Evolutionary conservation across 92 coral and sea anemone species (phyloP).

Genomic region (Umimayanthus kanabou): DNA sequence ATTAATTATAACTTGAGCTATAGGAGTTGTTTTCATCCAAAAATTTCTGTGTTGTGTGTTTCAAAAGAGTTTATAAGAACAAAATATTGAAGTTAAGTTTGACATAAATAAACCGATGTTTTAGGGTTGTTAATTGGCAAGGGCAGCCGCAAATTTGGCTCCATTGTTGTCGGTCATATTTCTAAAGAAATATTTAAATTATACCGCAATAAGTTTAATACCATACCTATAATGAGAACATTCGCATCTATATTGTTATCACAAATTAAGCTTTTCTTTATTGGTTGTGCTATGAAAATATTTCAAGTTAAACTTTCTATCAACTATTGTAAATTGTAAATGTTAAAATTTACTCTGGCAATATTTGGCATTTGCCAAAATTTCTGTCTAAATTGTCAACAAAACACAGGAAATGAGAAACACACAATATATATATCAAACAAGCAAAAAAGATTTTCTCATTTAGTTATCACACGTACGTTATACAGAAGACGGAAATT

Average conservation of each 20-base stretch:
- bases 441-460: background rate
- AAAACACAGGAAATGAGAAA: slow-evolving; percentile 14
- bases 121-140: background rate
- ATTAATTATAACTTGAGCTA: too few species aligned
- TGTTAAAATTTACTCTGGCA: background rate
- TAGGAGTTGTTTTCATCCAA: background rate
- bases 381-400: slow-evolving; percentile 15
- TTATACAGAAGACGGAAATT: background rate
- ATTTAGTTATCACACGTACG: background rate
- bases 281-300: background rate
- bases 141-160: background rate
- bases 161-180: background rate
- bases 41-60: too few species aligned
- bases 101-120: background rate
- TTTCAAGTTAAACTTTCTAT: background rate
- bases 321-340: background rate
- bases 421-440: slow-evolving; percentile 4
- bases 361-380: background rate
- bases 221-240: background rate
- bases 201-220: too few species aligned
- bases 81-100: background rate
- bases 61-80: background rate
- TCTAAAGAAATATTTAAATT: background rate
- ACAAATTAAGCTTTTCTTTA: background rate
- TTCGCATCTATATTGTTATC: background rate